These are phyloP conservation scores for Intellagama lesueurii DNA, from an alignment of 2,797 vertebrate genomes.

Conservation along the genomic window DNA sequence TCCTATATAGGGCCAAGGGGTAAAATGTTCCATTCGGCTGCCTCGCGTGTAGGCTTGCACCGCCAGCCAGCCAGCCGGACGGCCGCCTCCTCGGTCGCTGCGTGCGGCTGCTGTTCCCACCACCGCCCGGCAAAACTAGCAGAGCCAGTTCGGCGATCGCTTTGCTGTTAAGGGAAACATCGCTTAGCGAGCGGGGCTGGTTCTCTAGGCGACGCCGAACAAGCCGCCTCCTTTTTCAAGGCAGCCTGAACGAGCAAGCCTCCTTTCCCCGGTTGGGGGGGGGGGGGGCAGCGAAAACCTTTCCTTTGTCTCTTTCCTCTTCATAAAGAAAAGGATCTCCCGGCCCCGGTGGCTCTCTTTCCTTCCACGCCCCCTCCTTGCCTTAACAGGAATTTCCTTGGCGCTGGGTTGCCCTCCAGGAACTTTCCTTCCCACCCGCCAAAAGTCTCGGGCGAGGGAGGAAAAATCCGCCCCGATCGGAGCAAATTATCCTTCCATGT, in stretches of 20 bases:
- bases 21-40: no score
- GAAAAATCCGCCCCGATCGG: no score
- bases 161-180: conserved; percentile 30
- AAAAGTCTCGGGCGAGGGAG: background rate
- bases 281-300: no score
- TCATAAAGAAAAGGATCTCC: no score
- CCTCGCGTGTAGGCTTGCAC: no score
- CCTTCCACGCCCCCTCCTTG: no score
- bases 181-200: no score
- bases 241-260: background rate
- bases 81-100: background rate
- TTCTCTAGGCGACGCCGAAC: accelerated
- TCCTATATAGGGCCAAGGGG: no score
- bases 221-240: background rate
- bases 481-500: background rate
- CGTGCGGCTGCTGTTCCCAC: background rate
- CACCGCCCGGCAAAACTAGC: conserved; percentile 38
- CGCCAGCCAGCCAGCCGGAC: accelerated
- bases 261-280: no score
- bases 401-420: no score
- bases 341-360: background rate
- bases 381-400: background rate
- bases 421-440: background rate
- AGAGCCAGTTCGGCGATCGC: background rate
- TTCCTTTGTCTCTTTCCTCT: no score